Percentiles rank a stretch among this genome's conserved stretches.
phyloP scores from a whole-genome alignment of 2,797 vertebrate species.

The Corythornis leucogaster region DNA sequence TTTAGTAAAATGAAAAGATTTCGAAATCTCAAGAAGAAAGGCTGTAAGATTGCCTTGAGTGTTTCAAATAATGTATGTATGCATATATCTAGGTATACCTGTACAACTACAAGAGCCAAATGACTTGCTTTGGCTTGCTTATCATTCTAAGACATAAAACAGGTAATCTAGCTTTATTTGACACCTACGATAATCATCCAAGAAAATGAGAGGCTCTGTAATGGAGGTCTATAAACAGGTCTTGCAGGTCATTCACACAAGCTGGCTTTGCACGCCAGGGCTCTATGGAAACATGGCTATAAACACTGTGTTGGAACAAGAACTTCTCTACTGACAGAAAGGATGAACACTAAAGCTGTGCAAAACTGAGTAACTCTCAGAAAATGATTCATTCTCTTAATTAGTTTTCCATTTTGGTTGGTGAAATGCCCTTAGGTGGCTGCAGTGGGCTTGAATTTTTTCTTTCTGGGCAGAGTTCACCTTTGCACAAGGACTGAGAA shows the following conservation, averaged over 20 bases:
- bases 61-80: constrained; percentile 8
- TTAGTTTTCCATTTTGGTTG: constrained; percentile 71
- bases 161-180: constrained; percentile 40
- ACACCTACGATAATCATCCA: constrained; percentile 45
- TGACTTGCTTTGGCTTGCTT: constrained; percentile 66
- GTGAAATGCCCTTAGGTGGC: constrained; percentile 65
- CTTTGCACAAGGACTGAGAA: constrained; percentile 52
- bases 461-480: constrained; percentile 61
- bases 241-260: constrained; percentile 23
- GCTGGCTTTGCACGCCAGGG: neutral
- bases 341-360: neutral
- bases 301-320: constrained; percentile 49
- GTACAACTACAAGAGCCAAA: constrained; percentile 23
- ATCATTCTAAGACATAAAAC: constrained; percentile 40
- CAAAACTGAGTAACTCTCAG: constrained; percentile 50
- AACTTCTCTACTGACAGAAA: constrained; percentile 51
- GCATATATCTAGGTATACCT: constrained; percentile 52
- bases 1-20: constrained; percentile 23
- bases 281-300: constrained; percentile 34
- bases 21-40: constrained; percentile 41
- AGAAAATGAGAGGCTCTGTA: constrained; percentile 50
- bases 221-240: constrained; percentile 50
- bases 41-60: constrained; percentile 36
- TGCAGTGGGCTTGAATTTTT: constrained; percentile 42
- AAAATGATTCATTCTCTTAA: constrained; percentile 67